These are phyloP conservation scores for Lepidochitona cinerea DNA, from an alignment of 2,888 invertebrate species.

Conservation along the genomic window DNA sequence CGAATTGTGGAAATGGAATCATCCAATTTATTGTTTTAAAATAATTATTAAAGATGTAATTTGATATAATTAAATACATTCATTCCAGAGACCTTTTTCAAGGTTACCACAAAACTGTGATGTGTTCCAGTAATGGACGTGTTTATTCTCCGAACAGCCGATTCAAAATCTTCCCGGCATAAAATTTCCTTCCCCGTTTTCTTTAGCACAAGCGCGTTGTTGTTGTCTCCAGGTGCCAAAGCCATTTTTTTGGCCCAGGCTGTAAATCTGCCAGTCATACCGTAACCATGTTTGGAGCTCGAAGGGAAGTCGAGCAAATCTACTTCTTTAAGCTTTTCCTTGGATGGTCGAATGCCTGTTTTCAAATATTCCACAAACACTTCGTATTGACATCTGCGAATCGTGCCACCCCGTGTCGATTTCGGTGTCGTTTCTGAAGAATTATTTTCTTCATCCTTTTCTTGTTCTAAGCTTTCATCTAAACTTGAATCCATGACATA, in stretches of 20 bases:
- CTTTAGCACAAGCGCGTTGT: neutral
- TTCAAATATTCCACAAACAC: neutral
- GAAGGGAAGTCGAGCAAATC: neutral
- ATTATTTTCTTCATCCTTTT: neutral
- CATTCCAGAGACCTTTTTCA: neutral
- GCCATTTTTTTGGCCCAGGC: constrained; percentile 5
- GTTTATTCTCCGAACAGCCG: neutral
- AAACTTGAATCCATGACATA: no score
- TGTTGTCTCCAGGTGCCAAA: neutral
- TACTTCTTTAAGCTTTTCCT: neutral
- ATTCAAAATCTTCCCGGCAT: neutral
- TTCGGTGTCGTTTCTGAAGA: neutral
- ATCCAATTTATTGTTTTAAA: no score
- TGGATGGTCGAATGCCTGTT: neutral
- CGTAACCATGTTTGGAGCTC: neutral
- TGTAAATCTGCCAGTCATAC: neutral
- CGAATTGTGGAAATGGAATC: no score
- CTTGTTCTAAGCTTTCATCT: neutral
- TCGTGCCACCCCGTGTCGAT: neutral
- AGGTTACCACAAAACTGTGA: neutral
- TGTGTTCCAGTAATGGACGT: neutral
- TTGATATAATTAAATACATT: no score
- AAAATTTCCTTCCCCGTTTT: neutral
- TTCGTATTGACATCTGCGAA: neutral
- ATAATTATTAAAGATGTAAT: no score